A percentile compares a stretch with the other conserved stretches of the same genome.
Evolutionary conservation across 1,140 invertebrate species (phyloP).

Genomic region (Leptopilina clavipes): DNA sequence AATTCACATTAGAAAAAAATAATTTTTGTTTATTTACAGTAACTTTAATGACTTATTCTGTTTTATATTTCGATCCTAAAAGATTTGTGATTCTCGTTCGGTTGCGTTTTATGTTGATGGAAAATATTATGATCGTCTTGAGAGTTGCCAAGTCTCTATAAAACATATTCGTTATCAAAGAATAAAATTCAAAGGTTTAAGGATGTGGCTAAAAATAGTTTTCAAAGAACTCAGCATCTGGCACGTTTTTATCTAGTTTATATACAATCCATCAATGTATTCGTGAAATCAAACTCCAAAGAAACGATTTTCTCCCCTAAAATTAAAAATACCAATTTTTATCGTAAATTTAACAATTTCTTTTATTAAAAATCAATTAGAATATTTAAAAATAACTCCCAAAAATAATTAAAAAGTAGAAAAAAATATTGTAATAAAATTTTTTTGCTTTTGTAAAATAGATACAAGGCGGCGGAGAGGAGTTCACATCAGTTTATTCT

Average conservation of each 20-base stretch:
- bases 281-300: not conserved
- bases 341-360: too few species aligned
- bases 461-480: constrained; percentile 65
- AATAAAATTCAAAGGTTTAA: constrained; percentile 28
- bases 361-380: not conserved
- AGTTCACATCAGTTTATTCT: constrained; percentile 60
- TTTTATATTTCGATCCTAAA: not conserved
- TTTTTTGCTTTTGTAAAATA: constrained; percentile 45
- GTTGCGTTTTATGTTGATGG: not conserved
- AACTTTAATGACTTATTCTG: too few species aligned
- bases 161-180: constrained; percentile 5
- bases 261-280: not conserved
- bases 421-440: not conserved
- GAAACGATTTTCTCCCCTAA: not conserved
- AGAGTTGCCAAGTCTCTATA: not conserved
- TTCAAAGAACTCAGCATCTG: constrained; percentile 12
- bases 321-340: too few species aligned
- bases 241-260: constrained; percentile 15
- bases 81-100: not conserved
- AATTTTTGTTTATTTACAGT: too few species aligned
- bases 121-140: not conserved
- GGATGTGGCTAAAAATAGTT: constrained; percentile 25
- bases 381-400: too few species aligned
- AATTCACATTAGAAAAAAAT: too few species aligned
- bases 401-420: too few species aligned